Base-by-base conservation (phyloP, 2,888 invertebrate species). In the Dryobota labecula region DNA sequence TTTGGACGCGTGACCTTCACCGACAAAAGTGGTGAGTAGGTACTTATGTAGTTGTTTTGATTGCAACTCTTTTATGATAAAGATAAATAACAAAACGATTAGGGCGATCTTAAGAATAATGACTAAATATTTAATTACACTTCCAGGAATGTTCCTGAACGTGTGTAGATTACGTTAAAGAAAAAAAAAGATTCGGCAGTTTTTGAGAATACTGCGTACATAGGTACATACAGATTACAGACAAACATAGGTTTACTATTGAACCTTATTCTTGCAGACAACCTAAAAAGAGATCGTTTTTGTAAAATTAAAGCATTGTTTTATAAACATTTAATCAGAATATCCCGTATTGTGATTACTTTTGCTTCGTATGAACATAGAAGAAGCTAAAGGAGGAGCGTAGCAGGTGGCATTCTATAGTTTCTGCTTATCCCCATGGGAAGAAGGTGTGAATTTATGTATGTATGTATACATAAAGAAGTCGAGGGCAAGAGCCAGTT, bases 1-100 rank as follows among this genome's bases (percentile, higher is more conserved):
- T 63, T 63, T 53, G 74, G 74, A 61, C 67, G 56, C 36, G 41
- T 33, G 61, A 51, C 77, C 77, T 80, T 80, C 51, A 75, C 76
- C 62, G 60, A 80, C 64, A 75, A 73, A 73, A 67, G 47, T 54
- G 30, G 63, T 78, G 47, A 43, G 58, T 54, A 36, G 30, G 20
- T 53, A 69, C 53, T 43, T 51, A n/a, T n/a, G n/a, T n/a, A 24
- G 7, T 18, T 70, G 62, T 78, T 51, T 77, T 57, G 24, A 73
- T 65, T 62, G 49, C 62, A 66, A 47, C 30, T 58, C 33, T 47
- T 41, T 70, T 51, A 38, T 45, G 57, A 41, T 51, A 18, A 24
- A 68, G n/a, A 77, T 56, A 49, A 43, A 60, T 24, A 51, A n/a
- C 51, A 65, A 41, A n/a, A 76, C 20, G 66, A 77, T 49, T 49